Percentiles rank a stretch among this genome's conserved stretches.
Conservation (phyloP, 1,140 invertebrate species). For the Nixonia krombeini region DNA sequence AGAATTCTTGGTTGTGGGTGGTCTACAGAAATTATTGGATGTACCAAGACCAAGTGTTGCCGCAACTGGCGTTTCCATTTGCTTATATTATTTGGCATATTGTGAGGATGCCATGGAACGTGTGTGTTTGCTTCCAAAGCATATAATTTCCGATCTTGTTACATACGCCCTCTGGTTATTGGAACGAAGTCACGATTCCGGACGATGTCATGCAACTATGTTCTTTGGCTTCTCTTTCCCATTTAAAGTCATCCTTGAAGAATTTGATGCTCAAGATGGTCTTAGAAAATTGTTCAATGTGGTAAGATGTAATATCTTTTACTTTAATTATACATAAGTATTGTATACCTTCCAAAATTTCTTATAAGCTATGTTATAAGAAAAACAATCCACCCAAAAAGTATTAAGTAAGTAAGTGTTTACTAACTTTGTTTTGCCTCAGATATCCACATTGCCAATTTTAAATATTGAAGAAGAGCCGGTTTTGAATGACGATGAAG, state of each 20-base stretch:
- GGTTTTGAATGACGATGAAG: constrained; percentile 88
- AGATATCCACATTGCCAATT: constrained; percentile 89
- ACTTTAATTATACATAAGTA: too few species aligned
- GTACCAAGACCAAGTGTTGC: constrained; percentile 94
- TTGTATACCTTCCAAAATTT: too few species aligned
- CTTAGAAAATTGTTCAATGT: constrained; percentile 94
- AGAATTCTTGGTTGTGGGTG: constrained; percentile 91
- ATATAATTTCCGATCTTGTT: constrained; percentile 84
- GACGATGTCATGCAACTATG: constrained; percentile 96
- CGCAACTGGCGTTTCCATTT: constrained; percentile 95
- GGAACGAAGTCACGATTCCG: constrained; percentile 96
- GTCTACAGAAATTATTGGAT: constrained; percentile 87
- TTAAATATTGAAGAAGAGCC: constrained; percentile 80
- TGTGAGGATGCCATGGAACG: constrained; percentile 98
- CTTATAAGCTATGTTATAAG: too few species aligned
- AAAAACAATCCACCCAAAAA: too few species aligned
- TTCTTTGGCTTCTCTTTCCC: constrained; percentile 96
- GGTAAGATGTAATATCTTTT: constrained; percentile 70
- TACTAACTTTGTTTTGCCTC: constrained; percentile 23
- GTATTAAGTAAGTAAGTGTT: too few species aligned
- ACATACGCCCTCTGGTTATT: constrained; percentile 93
- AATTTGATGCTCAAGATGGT: constrained; percentile 94
- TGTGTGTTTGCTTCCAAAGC: constrained; percentile 87
- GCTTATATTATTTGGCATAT: constrained; percentile 96
- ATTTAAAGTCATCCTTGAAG: constrained; percentile 90